Evolutionary conservation across 2,888 invertebrate genomes (phyloP).

Genomic region (Aphodius sticticus): DNA sequence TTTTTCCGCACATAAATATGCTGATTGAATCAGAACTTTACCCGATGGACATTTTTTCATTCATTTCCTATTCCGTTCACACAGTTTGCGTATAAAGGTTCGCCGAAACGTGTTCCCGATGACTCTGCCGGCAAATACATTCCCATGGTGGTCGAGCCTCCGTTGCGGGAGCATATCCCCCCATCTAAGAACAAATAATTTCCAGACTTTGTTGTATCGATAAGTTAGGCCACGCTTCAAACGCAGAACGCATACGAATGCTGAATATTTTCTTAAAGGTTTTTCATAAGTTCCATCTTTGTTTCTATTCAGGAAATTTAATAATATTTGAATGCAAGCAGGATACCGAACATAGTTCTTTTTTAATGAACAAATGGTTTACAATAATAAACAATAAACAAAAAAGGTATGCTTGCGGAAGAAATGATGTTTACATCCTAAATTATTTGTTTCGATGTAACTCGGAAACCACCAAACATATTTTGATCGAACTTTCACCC

Average conservation of each 20-base stretch:
- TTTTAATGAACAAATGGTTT: too few relatives aligned
- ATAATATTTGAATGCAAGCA: too few relatives aligned
- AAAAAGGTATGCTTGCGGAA: too few relatives aligned
- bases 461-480: too few relatives aligned
- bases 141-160: background rate
- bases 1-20: conserved; percentile 4
- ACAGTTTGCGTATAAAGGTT: conserved; percentile 4
- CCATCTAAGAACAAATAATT: conserved; percentile 4
- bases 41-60: conserved; percentile 4
- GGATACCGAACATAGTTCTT: too few relatives aligned
- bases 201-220: conserved; percentile 4
- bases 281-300: too few relatives aligned
- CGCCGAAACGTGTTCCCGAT: background rate
- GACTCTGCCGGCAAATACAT: background rate
- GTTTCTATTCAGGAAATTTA: too few relatives aligned
- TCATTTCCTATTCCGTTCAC: conserved; percentile 4
- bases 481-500: too few relatives aligned
- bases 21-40: conserved; percentile 4
- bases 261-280: background rate
- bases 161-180: background rate
- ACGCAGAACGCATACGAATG: background rate
- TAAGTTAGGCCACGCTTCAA: background rate
- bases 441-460: too few relatives aligned
- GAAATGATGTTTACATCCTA: too few relatives aligned
- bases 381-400: too few relatives aligned